Percentiles rank a stretch among this genome's conserved stretches.
These are phyloP conservation scores for Coreoperca whiteheadi DNA, from an alignment of 2,113 vertebrate genomes.

Conservation along the genomic window DNA sequence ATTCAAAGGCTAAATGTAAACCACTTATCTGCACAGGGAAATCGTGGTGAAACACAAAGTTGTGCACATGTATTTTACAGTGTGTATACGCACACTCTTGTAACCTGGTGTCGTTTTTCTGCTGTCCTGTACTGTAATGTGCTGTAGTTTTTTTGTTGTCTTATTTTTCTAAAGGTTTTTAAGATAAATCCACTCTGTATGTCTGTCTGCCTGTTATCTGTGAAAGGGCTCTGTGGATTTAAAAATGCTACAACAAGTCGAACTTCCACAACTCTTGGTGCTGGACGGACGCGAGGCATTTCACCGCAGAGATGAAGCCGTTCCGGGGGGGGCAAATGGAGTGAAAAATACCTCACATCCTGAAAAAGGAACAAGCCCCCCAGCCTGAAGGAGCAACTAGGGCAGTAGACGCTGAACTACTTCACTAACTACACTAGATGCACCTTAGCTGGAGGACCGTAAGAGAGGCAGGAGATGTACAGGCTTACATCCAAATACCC, in stretches of 20 bases:
- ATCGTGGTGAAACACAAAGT: too few species aligned
- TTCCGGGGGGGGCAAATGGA: not conserved
- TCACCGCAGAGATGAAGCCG: not conserved
- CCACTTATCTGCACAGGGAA: too few species aligned
- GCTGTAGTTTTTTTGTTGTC: not conserved
- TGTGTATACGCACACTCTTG: too few species aligned
- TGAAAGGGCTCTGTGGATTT: not conserved
- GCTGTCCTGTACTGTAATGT: not conserved
- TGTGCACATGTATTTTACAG: too few species aligned
- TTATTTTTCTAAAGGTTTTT: not conserved
- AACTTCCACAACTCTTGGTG: not conserved
- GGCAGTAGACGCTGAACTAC: conserved; percentile 95
- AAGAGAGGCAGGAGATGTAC: not conserved
- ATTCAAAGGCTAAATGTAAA: not conserved
- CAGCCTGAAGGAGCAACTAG: conserved; percentile 99
- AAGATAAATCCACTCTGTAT: not conserved
- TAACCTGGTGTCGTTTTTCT: not conserved
- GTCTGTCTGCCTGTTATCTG: not conserved
- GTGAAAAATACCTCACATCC: not conserved
- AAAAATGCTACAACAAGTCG: not conserved
- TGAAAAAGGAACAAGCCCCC: conserved; percentile 80
- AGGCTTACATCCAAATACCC: conserved; percentile 3
- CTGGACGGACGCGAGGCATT: not conserved
- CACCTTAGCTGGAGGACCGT: conserved; percentile 96
- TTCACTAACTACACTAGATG: conserved; percentile 99